Percentiles rank a stretch among this genome's conserved stretches.
phyloP scores from a whole-genome alignment of 2,888 invertebrate genomes.

The Hyles lineata region DNA sequence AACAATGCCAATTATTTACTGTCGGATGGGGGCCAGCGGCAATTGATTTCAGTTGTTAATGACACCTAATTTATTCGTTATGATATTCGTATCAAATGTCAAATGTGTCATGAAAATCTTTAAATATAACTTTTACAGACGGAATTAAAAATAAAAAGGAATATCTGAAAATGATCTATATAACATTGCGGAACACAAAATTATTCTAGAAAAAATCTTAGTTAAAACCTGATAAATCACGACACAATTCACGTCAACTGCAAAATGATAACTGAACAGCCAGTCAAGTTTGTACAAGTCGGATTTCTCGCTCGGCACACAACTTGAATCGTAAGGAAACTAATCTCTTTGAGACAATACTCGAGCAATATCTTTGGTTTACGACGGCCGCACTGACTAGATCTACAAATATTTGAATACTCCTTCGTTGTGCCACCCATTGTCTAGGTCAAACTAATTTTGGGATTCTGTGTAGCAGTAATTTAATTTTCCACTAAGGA shows the following conservation, averaged over 20 bases:
- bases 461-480: constrained; percentile 66
- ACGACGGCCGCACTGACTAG: constrained; percentile 69
- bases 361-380: constrained; percentile 78
- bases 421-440: constrained; percentile 64
- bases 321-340: constrained; percentile 71
- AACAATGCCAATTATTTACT: not conserved
- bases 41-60: constrained; percentile 3
- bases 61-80: not conserved
- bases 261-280: constrained; percentile 17
- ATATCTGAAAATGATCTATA: not conserved
- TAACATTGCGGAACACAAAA: not conserved
- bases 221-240: not conserved
- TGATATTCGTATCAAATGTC: not conserved
- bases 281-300: constrained; percentile 29
- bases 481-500: constrained; percentile 76
- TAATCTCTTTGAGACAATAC: constrained; percentile 82
- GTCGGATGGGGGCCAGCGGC: not conserved
- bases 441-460: constrained; percentile 83
- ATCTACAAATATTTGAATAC: constrained; percentile 80
- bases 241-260: not conserved
- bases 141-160: not conserved
- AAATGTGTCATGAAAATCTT: not conserved
- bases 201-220: not conserved
- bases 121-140: no score
- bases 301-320: constrained; percentile 48